These are phyloP conservation scores for Melipona quadrifasciata DNA, from an alignment of 1,140 invertebrate species.

Conservation along the genomic window DNA sequence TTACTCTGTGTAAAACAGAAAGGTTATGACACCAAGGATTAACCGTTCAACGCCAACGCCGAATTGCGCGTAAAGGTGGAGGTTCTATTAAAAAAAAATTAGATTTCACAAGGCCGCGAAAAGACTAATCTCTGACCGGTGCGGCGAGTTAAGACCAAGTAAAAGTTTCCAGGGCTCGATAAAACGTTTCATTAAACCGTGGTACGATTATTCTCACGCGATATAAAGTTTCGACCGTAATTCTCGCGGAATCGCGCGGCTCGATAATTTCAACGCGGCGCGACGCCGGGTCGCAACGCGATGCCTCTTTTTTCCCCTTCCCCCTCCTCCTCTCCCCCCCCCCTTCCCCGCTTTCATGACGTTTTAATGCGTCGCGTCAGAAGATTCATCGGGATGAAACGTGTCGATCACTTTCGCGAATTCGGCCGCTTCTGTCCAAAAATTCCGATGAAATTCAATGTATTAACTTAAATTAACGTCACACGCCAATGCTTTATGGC, in stretches of 20 bases:
- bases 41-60: too few species aligned
- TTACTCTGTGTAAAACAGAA: too few species aligned
- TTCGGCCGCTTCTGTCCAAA: neutral
- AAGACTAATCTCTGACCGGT: neutral
- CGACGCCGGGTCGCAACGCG: neutral
- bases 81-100: conserved; percentile 13
- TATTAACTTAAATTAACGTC: conserved; percentile 18
- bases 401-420: conserved; percentile 8
- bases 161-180: conserved; percentile 14
- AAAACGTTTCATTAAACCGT: conserved; percentile 24
- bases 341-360: conserved; percentile 2
- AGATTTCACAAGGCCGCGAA: neutral
- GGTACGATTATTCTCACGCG: conserved; percentile 26
- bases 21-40: too few species aligned
- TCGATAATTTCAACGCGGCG: conserved; percentile 5
- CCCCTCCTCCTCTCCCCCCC: neutral
- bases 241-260: neutral
- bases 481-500: conserved; percentile 7
- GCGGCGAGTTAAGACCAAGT: neutral
- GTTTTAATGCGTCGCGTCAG: neutral
- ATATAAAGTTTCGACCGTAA: conserved; percentile 23
- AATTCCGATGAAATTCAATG: neutral
- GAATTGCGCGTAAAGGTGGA: neutral
- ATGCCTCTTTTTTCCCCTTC: too few species aligned
- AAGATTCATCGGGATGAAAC: conserved; percentile 6